Evolutionary conservation across 2,113 vertebrate species (phyloP).

Genomic region (Atrichornis clamosus): DNA sequence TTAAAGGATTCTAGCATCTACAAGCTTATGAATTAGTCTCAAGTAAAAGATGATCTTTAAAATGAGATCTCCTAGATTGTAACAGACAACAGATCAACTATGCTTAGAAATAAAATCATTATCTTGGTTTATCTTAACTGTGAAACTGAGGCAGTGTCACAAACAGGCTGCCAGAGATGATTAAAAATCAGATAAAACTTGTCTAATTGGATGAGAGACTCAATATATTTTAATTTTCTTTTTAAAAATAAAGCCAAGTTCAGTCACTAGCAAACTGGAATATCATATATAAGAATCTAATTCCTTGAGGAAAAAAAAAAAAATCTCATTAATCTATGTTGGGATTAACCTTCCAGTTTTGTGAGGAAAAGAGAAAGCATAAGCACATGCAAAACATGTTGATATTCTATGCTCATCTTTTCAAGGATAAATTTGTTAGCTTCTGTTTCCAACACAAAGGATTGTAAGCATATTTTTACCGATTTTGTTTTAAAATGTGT

Average conservation of each 20-base stretch:
- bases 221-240: neutral
- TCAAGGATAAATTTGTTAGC: neutral
- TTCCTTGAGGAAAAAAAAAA: neutral
- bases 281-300: neutral
- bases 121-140: neutral
- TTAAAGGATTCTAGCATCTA: neutral
- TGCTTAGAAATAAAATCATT: neutral
- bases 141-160: neutral
- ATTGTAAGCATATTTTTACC: neutral
- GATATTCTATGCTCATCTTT: neutral
- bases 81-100: neutral
- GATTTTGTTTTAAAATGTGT: neutral
- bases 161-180: neutral
- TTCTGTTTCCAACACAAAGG: neutral
- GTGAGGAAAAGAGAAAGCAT: neutral
- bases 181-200: neutral
- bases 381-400: neutral
- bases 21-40: neutral
- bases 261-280: neutral
- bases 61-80: neutral
- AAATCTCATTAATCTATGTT: neutral
- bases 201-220: neutral
- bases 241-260: neutral
- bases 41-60: neutral
- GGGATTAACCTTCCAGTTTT: neutral